Conservation (phyloP, 2,888 invertebrate species). For the Xestia ashworthii region DNA sequence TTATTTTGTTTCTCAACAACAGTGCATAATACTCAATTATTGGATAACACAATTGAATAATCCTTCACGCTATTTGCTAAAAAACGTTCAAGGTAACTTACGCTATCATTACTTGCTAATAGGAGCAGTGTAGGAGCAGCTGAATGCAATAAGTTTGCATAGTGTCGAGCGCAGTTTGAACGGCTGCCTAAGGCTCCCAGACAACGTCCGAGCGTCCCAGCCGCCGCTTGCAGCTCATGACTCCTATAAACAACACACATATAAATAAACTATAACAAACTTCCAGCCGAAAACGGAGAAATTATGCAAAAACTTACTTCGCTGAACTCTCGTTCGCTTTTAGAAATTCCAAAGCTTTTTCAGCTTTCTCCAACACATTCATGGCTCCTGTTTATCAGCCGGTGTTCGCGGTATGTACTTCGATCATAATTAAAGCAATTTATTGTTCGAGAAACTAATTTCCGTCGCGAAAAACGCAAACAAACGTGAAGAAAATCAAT, state of each 20-base stretch:
- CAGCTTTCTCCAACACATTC: slow-evolving; percentile 88
- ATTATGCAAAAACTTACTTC: slow-evolving; percentile 77
- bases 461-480: slow-evolving; percentile 74
- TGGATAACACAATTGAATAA: slow-evolving; percentile 44
- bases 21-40: slow-evolving; percentile 29
- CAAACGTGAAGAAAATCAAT: slow-evolving; percentile 80
- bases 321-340: slow-evolving; percentile 82
- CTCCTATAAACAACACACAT: slow-evolving; percentile 76
- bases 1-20: background rate
- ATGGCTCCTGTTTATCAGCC: slow-evolving; percentile 76
- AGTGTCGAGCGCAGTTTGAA: slow-evolving; percentile 84
- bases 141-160: slow-evolving; percentile 83
- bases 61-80: slow-evolving; percentile 44
- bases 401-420: slow-evolving; percentile 40
- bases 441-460: slow-evolving; percentile 64
- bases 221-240: slow-evolving; percentile 86
- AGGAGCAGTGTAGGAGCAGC: slow-evolving; percentile 85
- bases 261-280: slow-evolving; percentile 48
- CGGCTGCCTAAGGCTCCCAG: slow-evolving; percentile 85
- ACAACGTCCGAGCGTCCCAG: slow-evolving; percentile 86
- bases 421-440: slow-evolving; percentile 69
- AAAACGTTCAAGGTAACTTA: slow-evolving; percentile 75
- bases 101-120: slow-evolving; percentile 87
- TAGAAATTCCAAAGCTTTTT: slow-evolving; percentile 86
- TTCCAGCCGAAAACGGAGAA: slow-evolving; percentile 47